Percentiles rank a stretch among this genome's conserved stretches.
Evolutionary conservation across 2,888 invertebrate genomes (phyloP).

Genomic region (Netelia melanura): DNA sequence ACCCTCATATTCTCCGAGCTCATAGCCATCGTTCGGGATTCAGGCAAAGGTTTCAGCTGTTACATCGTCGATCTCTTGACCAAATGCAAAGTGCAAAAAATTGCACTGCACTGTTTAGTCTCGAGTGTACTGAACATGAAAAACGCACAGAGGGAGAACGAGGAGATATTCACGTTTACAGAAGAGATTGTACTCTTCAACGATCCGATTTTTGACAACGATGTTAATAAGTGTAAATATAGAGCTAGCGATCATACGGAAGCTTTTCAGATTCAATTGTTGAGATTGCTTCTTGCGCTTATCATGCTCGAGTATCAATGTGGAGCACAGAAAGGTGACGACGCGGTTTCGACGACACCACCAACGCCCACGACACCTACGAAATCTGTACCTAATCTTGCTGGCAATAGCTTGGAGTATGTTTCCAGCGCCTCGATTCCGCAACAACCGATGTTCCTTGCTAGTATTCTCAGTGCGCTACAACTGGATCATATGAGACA

Average conservation of each 20-base stretch:
- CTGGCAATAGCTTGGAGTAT: slow-evolving; percentile 86
- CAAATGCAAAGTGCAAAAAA: slow-evolving; percentile 94
- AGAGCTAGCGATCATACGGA: slow-evolving; percentile 88
- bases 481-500: slow-evolving; percentile 89
- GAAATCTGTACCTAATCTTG: slow-evolving; percentile 78
- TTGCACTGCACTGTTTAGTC: slow-evolving; percentile 92
- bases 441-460: slow-evolving; percentile 93
- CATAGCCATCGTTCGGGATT: slow-evolving; percentile 90
- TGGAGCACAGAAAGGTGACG: slow-evolving; percentile 86
- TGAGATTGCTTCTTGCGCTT: slow-evolving; percentile 89
- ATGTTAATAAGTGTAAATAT: slow-evolving; percentile 86
- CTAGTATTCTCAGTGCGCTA: slow-evolving; percentile 91
- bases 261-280: slow-evolving; percentile 89
- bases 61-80: slow-evolving; percentile 91
- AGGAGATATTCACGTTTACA: slow-evolving; percentile 88
- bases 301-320: slow-evolving; percentile 92
- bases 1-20: slow-evolving; percentile 90
- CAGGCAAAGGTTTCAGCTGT: slow-evolving; percentile 91
- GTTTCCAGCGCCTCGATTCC: slow-evolving; percentile 89
- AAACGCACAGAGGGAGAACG: slow-evolving; percentile 83
- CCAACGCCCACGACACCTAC: slow-evolving; percentile 78
- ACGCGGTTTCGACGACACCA: slow-evolving; percentile 73
- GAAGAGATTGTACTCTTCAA: slow-evolving; percentile 92
- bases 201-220: slow-evolving; percentile 86
- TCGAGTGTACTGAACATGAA: slow-evolving; percentile 90